Evolutionary conservation across 2,797 vertebrate species (phyloP).

Genomic region (Fringilla coelebs): DNA sequence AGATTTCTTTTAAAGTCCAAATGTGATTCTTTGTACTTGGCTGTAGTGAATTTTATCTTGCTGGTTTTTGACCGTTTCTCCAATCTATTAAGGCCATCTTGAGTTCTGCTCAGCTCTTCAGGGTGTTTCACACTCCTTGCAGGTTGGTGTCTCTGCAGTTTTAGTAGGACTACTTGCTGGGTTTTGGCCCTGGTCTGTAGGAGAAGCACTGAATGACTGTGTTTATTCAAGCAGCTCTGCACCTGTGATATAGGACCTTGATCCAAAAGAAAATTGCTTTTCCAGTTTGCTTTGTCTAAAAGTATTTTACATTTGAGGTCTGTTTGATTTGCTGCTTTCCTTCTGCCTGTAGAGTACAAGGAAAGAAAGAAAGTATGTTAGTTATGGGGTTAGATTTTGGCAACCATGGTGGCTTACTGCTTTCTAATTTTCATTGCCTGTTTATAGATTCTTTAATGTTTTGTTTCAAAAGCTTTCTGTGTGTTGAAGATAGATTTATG

Average conservation of each 20-base stretch:
- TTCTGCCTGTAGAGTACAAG: background rate
- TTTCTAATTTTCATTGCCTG: background rate
- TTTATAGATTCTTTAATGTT: background rate
- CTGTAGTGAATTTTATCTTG: background rate
- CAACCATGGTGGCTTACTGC: background rate
- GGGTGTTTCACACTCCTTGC: background rate
- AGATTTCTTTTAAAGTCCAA: background rate
- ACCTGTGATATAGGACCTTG: background rate
- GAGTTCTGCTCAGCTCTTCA: background rate
- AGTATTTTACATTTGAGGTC: background rate
- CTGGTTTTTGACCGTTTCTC: background rate
- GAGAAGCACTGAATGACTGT: accelerated
- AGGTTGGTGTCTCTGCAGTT: background rate
- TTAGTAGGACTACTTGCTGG: background rate
- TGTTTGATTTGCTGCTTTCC: background rate
- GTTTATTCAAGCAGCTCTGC: background rate
- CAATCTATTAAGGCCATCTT: background rate
- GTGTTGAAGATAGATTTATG: background rate
- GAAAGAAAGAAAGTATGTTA: background rate
- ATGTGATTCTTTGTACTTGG: background rate
- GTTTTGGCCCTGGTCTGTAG: background rate
- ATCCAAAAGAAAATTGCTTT: background rate
- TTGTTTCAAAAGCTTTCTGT: background rate
- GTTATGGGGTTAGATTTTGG: background rate
- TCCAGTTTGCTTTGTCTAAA: background rate